phyloP scores from a whole-genome alignment of 2,113 vertebrate species.

The Mus spicilegus region DNA sequence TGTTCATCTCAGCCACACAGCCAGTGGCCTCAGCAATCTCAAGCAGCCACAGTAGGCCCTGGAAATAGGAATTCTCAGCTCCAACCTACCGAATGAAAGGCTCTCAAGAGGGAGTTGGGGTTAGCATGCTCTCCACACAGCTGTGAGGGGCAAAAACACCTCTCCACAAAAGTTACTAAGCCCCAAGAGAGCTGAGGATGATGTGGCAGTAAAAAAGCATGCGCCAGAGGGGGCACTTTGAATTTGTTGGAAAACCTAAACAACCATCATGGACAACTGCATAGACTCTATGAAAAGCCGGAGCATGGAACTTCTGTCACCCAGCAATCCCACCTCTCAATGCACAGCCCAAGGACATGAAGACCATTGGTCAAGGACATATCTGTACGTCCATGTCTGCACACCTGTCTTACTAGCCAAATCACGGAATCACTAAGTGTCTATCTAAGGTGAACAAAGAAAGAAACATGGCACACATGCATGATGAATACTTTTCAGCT shows the following conservation, averaged over 20 bases:
- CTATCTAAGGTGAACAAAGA: neutral
- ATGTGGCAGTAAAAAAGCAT: neutral
- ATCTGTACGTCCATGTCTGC: no score
- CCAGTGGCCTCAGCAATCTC: neutral
- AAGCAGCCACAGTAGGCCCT: neutral
- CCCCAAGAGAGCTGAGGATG: neutral
- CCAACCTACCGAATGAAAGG: neutral
- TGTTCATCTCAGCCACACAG: neutral
- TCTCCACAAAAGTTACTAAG: neutral
- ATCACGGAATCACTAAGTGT: neutral
- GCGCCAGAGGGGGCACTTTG: neutral
- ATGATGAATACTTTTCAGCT: neutral
- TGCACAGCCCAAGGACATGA: neutral
- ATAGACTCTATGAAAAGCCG: no score
- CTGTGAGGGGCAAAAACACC: accelerated
- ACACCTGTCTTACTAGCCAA: neutral
- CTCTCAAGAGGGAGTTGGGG: neutral
- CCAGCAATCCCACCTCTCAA: neutral
- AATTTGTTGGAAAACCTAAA: neutral
- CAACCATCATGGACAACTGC: neutral
- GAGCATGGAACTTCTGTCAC: neutral
- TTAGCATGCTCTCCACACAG: accelerated
- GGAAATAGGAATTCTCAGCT: neutral
- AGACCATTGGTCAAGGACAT: no score
- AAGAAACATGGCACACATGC: neutral